Evolutionary conservation across 2,888 invertebrate species (phyloP).

Genomic region (Drosophila neotestacea): DNA sequence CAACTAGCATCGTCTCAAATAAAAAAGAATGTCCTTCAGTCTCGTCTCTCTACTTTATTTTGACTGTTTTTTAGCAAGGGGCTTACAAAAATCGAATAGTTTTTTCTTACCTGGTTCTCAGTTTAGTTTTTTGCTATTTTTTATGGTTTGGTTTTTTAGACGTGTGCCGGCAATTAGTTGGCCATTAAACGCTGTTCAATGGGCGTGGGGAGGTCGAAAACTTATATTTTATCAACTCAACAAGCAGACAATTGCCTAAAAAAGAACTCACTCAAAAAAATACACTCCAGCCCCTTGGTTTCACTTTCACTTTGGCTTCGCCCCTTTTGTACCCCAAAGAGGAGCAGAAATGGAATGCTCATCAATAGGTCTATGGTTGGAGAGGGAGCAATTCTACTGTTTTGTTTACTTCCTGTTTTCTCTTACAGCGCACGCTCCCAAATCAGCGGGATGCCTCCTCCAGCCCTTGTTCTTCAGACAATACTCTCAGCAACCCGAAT

Average conservation of each 20-base stretch:
- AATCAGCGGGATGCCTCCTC: constrained; percentile 2
- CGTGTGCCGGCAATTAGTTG: constrained; percentile 76
- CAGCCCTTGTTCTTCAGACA: constrained; percentile 10
- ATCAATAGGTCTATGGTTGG: not conserved
- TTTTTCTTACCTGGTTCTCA: constrained; percentile 30
- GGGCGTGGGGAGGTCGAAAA: constrained; percentile 3
- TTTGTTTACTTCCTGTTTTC: constrained; percentile 74
- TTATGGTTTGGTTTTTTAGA: constrained; percentile 60
- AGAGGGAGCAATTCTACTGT: constrained; percentile 7
- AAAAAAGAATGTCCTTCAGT: not conserved
- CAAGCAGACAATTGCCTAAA: constrained; percentile 29
- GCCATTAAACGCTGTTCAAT: constrained; percentile 53
- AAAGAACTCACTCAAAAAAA: constrained; percentile 48
- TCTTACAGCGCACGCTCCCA: constrained; percentile 72
- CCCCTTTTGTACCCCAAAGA: constrained; percentile 39
- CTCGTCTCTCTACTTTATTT: constrained; percentile 19
- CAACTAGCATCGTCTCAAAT: not conserved
- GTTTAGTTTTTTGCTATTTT: constrained; percentile 32
- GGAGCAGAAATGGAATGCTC: not conserved
- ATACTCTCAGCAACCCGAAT: constrained; percentile 17
- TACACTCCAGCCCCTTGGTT: constrained; percentile 40
- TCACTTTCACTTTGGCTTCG: constrained; percentile 51
- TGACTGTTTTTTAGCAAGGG: constrained; percentile 62
- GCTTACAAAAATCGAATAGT: constrained; percentile 20
- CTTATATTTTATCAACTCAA: constrained; percentile 32